Evolutionary conservation across 2,888 invertebrate genomes (phyloP), one percentile per base, ranked within the genome.

Genomic region (Zygaena filipendulae): DNA sequence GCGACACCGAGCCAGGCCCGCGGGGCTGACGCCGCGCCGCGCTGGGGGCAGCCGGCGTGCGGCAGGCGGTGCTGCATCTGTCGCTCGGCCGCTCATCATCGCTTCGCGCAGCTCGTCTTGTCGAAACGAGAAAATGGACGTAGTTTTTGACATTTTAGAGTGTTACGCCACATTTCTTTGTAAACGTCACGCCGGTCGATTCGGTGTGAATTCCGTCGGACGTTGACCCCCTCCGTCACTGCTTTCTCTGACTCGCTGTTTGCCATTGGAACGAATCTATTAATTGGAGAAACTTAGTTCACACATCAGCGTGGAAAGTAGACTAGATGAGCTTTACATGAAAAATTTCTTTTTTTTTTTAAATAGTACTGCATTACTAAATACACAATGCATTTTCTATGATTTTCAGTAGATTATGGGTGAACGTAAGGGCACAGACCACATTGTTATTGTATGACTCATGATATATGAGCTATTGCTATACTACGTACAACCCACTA

Each of bases 221-320:
- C 75, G 50, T 70, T 74, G 74, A 77, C 75, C 74, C 61, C 49
- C 55, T 56, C 59, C 58, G 49, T 53, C 62, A 57, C 60, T 66
- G 72, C 74, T 77, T 77, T 75, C 75, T 72, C 75, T 64, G 55
- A 50, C 64, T 63, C 60, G 64, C 61, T 71, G 66, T 71, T 74
- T 72, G 67, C 77, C 72, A 77, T 77, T 75, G 77, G 75, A 79
- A 79, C 77, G 74, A 79, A 77, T 77, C 75, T 77, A 77, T 77
- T 75, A 75, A 77, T 75, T 77, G 75, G 72, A 74, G 77, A 77
- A 79, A 75, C 75, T 74, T 62, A 64, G 72, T 77, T 74, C 74
- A 77, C 75, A 77, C 71, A 75, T 75, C 70, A 68, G 66, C 66
- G 69, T 71, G 71, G 72, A 74, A 75, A 74, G 74, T 70, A 58